Evolutionary conservation across 2,888 invertebrate genomes (phyloP).

Genomic region (Shargacucullia verbasci): DNA sequence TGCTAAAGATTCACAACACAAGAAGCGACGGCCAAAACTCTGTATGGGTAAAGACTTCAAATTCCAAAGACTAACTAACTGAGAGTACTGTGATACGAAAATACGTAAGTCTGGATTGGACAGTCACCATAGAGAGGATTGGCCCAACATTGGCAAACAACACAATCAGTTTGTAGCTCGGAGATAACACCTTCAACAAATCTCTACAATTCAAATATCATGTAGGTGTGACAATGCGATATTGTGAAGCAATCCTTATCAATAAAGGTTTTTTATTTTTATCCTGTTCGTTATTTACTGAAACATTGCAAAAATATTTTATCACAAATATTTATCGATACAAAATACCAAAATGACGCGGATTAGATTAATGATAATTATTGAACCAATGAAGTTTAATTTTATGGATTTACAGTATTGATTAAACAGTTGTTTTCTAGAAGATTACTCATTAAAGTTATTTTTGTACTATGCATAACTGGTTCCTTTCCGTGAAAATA

Average conservation of each 20-base stretch:
- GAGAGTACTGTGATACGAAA: constrained; percentile 16
- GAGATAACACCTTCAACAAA: constrained; percentile 74
- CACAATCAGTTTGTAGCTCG: constrained; percentile 62
- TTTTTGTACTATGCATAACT: constrained; percentile 4
- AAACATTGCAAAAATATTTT: constrained; percentile 36
- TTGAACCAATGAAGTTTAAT: constrained; percentile 31
- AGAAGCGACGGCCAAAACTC: constrained; percentile 85
- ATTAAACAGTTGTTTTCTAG: not conserved
- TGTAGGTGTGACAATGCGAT: constrained; percentile 12
- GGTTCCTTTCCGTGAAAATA: not conserved
- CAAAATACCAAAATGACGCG: constrained; percentile 23
- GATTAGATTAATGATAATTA: constrained; percentile 54
- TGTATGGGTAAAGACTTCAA: constrained; percentile 71
- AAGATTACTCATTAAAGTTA: constrained; percentile 6
- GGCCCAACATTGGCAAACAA: constrained; percentile 80
- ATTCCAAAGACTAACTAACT: constrained; percentile 34
- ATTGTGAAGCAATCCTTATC: constrained; percentile 27
- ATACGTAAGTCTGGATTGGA: constrained; percentile 61
- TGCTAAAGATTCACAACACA: constrained; percentile 63
- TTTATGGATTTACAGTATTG: constrained; percentile 15
- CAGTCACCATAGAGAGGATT: constrained; percentile 86
- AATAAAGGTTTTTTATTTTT: too few species aligned
- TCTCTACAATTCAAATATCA: constrained; percentile 13
- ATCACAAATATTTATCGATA: constrained; percentile 45
- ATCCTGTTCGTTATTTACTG: constrained; percentile 12